Evolutionary conservation across 2,888 invertebrate species (phyloP).

Genomic region (Cactoblastis cactorum): DNA sequence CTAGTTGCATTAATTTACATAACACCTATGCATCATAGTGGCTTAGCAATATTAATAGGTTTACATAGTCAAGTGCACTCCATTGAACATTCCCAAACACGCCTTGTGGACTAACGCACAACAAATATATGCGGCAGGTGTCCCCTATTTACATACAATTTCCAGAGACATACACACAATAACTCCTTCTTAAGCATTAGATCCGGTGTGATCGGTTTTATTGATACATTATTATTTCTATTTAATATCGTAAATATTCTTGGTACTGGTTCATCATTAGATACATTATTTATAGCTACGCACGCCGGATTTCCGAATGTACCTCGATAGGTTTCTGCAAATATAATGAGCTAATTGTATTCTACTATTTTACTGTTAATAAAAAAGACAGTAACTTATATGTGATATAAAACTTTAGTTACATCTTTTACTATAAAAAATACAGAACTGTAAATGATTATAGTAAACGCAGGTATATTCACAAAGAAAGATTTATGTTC

Average conservation of each 20-base stretch:
- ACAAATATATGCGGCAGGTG: conserved; percentile 78
- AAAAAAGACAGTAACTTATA: too few relatives aligned
- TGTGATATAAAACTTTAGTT: too few relatives aligned
- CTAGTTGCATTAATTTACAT: conserved; percentile 37
- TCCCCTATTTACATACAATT: conserved; percentile 77
- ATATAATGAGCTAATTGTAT: neutral
- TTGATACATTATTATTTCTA: conserved; percentile 23
- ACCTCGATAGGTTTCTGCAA: neutral
- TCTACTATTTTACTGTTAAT: neutral
- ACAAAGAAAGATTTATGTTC: neutral
- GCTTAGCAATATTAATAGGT: conserved; percentile 64
- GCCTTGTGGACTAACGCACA: conserved; percentile 42
- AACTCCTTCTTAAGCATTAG: conserved; percentile 54
- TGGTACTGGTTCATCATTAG: neutral
- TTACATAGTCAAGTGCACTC: conserved; percentile 69
- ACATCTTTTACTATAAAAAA: too few relatives aligned
- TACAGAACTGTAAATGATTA: too few relatives aligned
- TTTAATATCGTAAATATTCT: conserved; percentile 12
- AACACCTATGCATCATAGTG: conserved; percentile 57
- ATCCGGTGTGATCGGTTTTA: conserved; percentile 57
- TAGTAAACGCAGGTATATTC: too few relatives aligned
- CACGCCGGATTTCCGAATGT: neutral
- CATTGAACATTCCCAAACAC: conserved; percentile 63
- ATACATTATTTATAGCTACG: neutral
- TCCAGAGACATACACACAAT: conserved; percentile 59